phyloP scores from a whole-genome alignment of 2,797 vertebrate species.

The Hydrolagus colliei region DNA sequence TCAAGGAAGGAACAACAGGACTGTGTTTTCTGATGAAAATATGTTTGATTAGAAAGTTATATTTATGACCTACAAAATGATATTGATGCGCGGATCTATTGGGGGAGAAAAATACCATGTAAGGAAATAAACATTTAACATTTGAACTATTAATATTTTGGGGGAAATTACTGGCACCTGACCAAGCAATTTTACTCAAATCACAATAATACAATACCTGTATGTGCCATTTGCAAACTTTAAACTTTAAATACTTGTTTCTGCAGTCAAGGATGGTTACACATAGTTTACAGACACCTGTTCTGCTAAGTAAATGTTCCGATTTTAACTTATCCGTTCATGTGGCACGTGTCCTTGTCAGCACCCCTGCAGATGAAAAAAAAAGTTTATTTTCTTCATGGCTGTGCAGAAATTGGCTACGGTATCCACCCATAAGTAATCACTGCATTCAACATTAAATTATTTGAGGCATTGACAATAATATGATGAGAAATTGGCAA shows the following conservation, averaged over 20 bases:
- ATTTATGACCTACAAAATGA: not conserved
- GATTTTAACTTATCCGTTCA: not conserved
- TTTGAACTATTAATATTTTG: too few species aligned
- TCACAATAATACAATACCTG: not conserved
- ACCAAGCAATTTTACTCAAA: too few species aligned
- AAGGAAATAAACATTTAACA: not conserved
- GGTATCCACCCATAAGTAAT: too few species aligned
- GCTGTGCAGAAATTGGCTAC: too few species aligned
- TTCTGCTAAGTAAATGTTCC: not conserved
- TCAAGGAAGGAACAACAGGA: not conserved
- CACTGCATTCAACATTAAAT: not conserved
- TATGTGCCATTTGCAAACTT: not conserved
- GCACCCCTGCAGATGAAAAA: too few species aligned
- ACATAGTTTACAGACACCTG: not conserved
- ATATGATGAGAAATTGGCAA: not conserved
- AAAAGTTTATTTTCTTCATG: too few species aligned
- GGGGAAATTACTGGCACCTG: not conserved
- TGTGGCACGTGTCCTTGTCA: too few species aligned
- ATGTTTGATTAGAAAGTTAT: not conserved
- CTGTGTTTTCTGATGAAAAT: not conserved
- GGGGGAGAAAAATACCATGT: not conserved
- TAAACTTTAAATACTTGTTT: not conserved
- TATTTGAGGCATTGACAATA: not conserved
- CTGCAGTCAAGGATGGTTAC: not conserved
- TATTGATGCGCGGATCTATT: not conserved